phyloP scores from a whole-genome alignment of 2,888 invertebrate genomes.

The Noctua janthina region DNA sequence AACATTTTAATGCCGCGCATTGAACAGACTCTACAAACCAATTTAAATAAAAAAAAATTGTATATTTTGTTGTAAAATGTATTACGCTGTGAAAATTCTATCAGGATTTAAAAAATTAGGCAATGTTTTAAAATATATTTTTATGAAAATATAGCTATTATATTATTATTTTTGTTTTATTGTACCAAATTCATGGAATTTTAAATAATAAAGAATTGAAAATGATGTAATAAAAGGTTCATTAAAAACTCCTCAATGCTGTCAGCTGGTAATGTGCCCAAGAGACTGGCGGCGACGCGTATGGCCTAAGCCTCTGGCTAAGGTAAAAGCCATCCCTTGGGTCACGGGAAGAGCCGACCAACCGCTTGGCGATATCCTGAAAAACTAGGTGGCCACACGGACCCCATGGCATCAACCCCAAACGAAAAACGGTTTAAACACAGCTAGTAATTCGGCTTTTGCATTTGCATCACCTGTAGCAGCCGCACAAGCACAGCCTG shows the following conservation, averaged over 20 bases:
- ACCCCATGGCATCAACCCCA: too few species aligned
- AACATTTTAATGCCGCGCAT: neutral
- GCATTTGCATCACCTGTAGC: too few species aligned
- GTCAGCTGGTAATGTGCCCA: neutral
- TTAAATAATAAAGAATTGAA: too few species aligned
- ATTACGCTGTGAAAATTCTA: slow-evolving; percentile 17
- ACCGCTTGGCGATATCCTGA: neutral
- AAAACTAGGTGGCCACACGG: neutral
- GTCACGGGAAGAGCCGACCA: neutral
- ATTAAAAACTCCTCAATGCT: neutral
- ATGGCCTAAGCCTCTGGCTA: neutral
- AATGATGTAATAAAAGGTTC: neutral
- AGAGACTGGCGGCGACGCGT: neutral
- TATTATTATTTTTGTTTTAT: slow-evolving; percentile 47
- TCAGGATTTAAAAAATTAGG: neutral
- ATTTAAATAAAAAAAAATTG: neutral
- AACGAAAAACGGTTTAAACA: too few species aligned
- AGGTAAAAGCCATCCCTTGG: neutral
- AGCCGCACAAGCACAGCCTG: neutral
- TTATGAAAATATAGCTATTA: slow-evolving; percentile 44
- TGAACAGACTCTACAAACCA: neutral
- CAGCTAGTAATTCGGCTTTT: too few species aligned
- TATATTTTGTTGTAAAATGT: slow-evolving; percentile 8
- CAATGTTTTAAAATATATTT: slow-evolving; percentile 41
- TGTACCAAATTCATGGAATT: neutral